Evolutionary conservation across 2,888 invertebrate genomes (phyloP), one percentile per base, ranked within the genome.

Genomic region (Dryadula phaetusa): DNA sequence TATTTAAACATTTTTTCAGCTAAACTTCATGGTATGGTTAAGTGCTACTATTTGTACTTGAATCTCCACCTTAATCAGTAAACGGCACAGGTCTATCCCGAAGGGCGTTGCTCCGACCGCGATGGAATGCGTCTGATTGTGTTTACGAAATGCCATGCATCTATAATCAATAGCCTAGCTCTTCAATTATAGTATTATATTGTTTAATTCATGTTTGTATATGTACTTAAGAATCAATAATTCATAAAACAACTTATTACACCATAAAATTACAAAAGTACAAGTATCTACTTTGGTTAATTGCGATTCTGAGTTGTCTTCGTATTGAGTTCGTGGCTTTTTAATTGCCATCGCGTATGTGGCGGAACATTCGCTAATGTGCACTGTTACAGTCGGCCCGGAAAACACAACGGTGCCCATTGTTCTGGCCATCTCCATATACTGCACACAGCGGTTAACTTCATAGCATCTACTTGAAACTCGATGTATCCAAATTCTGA

Each of bases 141-240:
- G 82, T 86, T 92, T 90, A 88, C 90, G 89, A 91, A 92, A 92
- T 85, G 79, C 84, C 86, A 80, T 85, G 87, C 84, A 87, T 87
- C 79, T 75, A 79, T 85, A 82, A 86, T 83, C 73, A 72, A 72
- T 72, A 71, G 66, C 76, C 82, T 79, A 79, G 80, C 75, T 82
- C 81, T 83, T 76, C 71, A 77, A 74, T 79, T 77, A 79, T 84
- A 84, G 83, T 82, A 82, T 78, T 79, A 62, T 66, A 62, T 72
- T 70, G 46, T 62, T 64, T 62, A 53, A 18, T 46, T n/a, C n/a
- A 18, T 56, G 58, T 42, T 63, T 42, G 34, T 22, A 42, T 42
- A 60, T 32, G 22, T 46, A 46, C 54, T 42, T 12, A 53, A 42
- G 14, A 22, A 42, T 34, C 49, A 32, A 61, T 40, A 37, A 44